Base-by-base conservation (phyloP, 1,140 invertebrate genomes). In the Leptestheria dahalacensis region DNA sequence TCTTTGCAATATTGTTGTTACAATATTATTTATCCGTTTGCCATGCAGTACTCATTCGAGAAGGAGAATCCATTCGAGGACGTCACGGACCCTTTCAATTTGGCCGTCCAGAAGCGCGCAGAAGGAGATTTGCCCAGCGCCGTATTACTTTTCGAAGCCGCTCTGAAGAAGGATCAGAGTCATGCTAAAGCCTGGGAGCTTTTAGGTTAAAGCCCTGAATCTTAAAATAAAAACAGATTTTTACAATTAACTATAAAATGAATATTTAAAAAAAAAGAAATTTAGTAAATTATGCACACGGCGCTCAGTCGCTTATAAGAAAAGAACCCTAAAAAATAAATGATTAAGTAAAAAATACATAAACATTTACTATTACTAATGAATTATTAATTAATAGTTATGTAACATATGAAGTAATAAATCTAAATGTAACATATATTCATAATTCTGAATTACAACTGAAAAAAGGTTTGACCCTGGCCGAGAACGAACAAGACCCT, bases 81-180 rank as follows among this genome's bases (percentile, higher is more conserved):
- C 66, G 75, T 86, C 65, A 74, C 79, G n/a, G 82, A 92, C 75
- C 83, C 91, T 15, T 80, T 96, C 59, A 82, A 86, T 69, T 84
- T 90, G 66, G 95, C 93, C 0, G 82, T 91, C 67, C 77, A 82
- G 65, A 83, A 84, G 68, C 71, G 97, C 56, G 78, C 81, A 67
- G 78, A 79, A 63, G 93, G 92, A 24, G 93, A 98, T 74, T 79
- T 98, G 59, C 88, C 93, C 18, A 89, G 90, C 65, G 95, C 96
- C 24, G 93, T 97, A 1, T 73, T 99, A 2, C 87, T 93, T 67
- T 98, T 98, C 75, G 96, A 99, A 77, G 89, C 91, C 58, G 93
- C 93, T 47, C 89, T 85, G 6, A 85, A 92, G 69, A 84, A 93
- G 70, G 76, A 91, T 61, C 81, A 86, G 2, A 76, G 84, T 33